These are phyloP conservation scores for Megaceryle maxima DNA, from an alignment of 2,113 vertebrate species.

Conservation along the genomic window DNA sequence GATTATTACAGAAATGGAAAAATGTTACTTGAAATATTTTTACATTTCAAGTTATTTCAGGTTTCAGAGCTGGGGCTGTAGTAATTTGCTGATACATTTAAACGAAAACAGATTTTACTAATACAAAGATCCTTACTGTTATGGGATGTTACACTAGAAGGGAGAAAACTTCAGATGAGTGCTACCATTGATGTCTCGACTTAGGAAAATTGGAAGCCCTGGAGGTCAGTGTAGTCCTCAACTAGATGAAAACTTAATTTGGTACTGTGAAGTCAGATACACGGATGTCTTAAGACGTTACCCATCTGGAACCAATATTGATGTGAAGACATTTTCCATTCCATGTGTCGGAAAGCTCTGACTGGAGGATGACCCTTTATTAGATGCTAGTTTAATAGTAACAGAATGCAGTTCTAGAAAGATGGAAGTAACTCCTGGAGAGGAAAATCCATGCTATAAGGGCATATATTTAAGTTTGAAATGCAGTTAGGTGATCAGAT, in stretches of 20 bases:
- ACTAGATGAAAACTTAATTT: neutral
- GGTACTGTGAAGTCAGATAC: neutral
- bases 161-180: neutral
- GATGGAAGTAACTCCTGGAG: neutral
- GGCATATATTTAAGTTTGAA: neutral
- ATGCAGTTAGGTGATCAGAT: neutral
- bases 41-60: neutral
- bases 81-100: neutral
- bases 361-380: neutral
- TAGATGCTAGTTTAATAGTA: neutral
- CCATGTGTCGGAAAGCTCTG: neutral
- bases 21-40: neutral
- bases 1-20: neutral
- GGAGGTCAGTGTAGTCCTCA: neutral
- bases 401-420: neutral
- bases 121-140: neutral
- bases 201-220: neutral
- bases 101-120: neutral
- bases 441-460: neutral
- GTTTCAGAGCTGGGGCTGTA: neutral
- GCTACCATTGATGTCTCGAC: neutral
- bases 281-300: neutral
- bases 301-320: neutral
- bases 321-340: neutral
- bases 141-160: neutral